A percentile compares a stretch with the other conserved stretches of the same genome.
phyloP scores from a whole-genome alignment of 2,888 invertebrate species.

The Diarsia dahlii region DNA sequence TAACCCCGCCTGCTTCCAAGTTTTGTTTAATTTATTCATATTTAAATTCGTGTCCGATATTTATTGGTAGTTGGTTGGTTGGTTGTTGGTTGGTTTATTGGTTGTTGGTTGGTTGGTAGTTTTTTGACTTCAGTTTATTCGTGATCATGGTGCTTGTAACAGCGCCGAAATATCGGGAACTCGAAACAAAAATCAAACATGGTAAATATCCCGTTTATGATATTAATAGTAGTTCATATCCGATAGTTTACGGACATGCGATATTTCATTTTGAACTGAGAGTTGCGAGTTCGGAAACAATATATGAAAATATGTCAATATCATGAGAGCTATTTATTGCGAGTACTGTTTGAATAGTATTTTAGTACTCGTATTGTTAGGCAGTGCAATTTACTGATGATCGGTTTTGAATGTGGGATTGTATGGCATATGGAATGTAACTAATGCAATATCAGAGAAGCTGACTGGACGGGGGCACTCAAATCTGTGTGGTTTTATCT shows the following conservation, averaged over 20 bases:
- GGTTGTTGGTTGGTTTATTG: too few species aligned
- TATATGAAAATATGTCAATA: conserved; percentile 26
- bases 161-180: too few species aligned
- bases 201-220: too few species aligned
- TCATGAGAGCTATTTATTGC: conserved; percentile 19
- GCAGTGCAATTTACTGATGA: not conserved
- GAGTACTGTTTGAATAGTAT: conserved; percentile 13
- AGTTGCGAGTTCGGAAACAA: conserved; percentile 10
- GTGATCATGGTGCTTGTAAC: too few species aligned
- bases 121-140: too few species aligned
- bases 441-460: not conserved
- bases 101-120: too few species aligned
- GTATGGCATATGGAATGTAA: not conserved
- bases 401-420: not conserved
- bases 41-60: not conserved
- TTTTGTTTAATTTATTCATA: too few species aligned
- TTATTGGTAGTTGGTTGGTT: conserved; percentile 19
- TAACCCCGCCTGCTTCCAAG: too few species aligned
- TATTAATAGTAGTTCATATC: too few species aligned
- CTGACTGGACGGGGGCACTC: too few species aligned
- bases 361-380: not conserved
- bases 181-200: too few species aligned
- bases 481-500: too few species aligned
- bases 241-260: conserved; percentile 4
- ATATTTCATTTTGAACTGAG: conserved; percentile 29